Evolutionary conservation across 2,888 invertebrate genomes (phyloP), one percentile per base, ranked within the genome.

Genomic region (Cosmorhoe ocellata): DNA sequence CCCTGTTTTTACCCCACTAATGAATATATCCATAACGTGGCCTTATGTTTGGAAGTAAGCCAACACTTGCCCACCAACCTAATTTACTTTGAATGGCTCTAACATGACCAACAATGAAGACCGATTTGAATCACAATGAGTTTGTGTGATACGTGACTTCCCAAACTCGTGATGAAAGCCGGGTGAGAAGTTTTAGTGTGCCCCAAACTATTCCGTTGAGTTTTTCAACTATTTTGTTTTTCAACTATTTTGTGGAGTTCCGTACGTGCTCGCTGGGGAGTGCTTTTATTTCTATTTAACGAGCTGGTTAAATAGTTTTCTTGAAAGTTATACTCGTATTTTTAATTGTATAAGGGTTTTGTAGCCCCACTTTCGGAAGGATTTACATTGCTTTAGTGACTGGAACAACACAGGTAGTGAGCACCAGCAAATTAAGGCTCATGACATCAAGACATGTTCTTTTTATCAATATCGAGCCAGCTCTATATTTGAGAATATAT

Each of bases 51-150:
- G 70, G 68, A 63, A 53, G 54, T 37, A 10, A 27, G 66, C 69
- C 70, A 69, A 61, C 41, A 57, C 56, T 18, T 39, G 49, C 46
- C 58, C 44, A 48, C 41, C 43, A 44, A 48, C 44, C 60, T 71
- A 66, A 68, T 62, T 62, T 61, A 59, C 41, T 58, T 59, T 64
- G 61, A 67, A 64, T 64, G 67, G 66, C 66, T 62, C 65, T 63
- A 66, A 71, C 63, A 56, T 61, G 66, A 42, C 47, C 57, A 31
- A 50, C 56, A 58, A 55, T 48, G 54, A 65, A 63, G 62, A 63
- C 51, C 56, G 60, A 69, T 72, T 72, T 66, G 66, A 67, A 71
- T 69, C 36, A 66, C 61, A 67, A 69, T 67, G 60, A 61, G 58
- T 50, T 38, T 28, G 32, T 13, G 49, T 41, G 43, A 41, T 45